Base-by-base conservation (phyloP, 1,140 invertebrate genomes). In the Monomorium pharaonis region DNA sequence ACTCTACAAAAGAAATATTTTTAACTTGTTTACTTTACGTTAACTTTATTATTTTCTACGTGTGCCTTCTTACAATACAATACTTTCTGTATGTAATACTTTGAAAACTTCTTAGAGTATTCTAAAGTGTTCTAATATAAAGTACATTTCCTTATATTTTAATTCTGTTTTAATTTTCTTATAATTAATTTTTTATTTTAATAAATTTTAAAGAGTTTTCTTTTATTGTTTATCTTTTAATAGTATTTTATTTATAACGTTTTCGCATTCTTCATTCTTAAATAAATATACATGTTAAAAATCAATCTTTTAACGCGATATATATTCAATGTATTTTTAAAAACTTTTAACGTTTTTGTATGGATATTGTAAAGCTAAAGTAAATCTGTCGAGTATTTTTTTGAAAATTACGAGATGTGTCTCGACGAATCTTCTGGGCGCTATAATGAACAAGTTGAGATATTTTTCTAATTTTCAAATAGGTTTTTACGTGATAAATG, bases 391-490 rank as follows among this genome's bases (percentile, higher is more conserved):
- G 10, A 42, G 27, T 33, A 54, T 56, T 42, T 58, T 12, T 44
- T 81, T n/a, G 14, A 24, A 72, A 56, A 47, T 58, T n/a, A 21
- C 51, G 24, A 42, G 21, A 47, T 27, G n/a, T 47, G 44, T 21
- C 54, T 81, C 37, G 67, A 81, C 14, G 33, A 72, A 18, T 30
- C 33, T 81, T 80, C n/a, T 21, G 7, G 27, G n/a, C 16, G 12
- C 63, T n/a, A 3, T 21, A 58, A 42, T 27, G 24, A 24, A 16
- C n/a, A 18, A 30, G 18, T 56, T 42, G 30, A 63, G 30, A 42
- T 24, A 80, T 81, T 58, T 3, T 72, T 70, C 51, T 81, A 81
- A 70, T 72, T 81, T 81, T 69, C 33, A 72, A 69, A 47, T 81
- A 72, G 49, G 77, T 81, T 81, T 81, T 10, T 24, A 56, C 33